Conservation (phyloP, 37 sponge, comb jelly and placozoan species). For the Diacarnus erythraeanus region DNA sequence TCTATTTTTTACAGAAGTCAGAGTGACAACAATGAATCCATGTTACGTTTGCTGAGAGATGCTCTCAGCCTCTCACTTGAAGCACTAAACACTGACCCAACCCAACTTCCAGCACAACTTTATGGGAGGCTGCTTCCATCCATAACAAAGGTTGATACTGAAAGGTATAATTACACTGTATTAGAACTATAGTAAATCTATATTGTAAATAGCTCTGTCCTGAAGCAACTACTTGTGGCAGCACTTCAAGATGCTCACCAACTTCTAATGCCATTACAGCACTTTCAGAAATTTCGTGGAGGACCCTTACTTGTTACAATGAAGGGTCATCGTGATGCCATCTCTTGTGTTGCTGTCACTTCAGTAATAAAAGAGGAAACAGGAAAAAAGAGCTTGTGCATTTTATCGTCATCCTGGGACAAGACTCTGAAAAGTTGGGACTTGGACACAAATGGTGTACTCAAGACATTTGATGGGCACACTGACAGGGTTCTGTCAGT, state of each 20-base stretch:
- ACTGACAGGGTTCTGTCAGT: constrained; percentile 49
- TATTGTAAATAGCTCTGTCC: constrained; percentile 12
- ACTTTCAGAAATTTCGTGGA: constrained; percentile 38
- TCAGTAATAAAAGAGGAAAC: not conserved
- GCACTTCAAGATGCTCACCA: constrained; percentile 27
- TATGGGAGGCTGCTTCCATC: constrained; percentile 66
- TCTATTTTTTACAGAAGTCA: too few species aligned
- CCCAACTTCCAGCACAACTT: constrained; percentile 48
- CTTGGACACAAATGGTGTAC: constrained; percentile 40
- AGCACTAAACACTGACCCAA: constrained; percentile 29
- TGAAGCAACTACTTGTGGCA: constrained; percentile 10
- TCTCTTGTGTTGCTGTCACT: constrained; percentile 39
- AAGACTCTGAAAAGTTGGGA: constrained; percentile 75
- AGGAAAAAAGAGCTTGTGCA: not conserved
- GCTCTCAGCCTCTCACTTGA: constrained; percentile 42
- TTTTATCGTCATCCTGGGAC: constrained; percentile 70
- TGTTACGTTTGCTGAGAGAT: constrained; percentile 59
- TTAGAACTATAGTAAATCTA: not conserved
- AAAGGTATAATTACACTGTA: constrained; percentile 4
- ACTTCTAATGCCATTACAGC: constrained; percentile 29
- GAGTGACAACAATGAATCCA: not conserved
- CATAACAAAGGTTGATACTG: not conserved
- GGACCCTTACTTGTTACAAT: constrained; percentile 65
- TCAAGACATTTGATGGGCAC: constrained; percentile 75
- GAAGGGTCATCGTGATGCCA: constrained; percentile 68